Evolutionary conservation across 2,113 vertebrate genomes (phyloP), one percentile per base, ranked within the genome.

Genomic region (Sinocyclocheilus anophthalmus): DNA sequence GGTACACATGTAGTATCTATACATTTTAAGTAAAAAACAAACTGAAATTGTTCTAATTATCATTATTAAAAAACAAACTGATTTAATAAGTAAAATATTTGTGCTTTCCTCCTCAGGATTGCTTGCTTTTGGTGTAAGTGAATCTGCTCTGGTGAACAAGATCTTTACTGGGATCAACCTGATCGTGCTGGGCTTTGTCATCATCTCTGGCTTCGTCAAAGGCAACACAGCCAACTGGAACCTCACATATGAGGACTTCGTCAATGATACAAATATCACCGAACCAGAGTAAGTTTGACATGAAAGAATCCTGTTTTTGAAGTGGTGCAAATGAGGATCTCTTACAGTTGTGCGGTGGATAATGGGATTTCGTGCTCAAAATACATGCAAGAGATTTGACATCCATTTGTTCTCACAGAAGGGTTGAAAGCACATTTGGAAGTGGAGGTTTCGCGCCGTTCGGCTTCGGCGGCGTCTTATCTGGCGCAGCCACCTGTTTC

Each of bases 401-500:
- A 33, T 79, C 16, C 5, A 20, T 30, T 67, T 37, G 8, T 85
- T 70, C 50, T 16, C 81, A 67, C 90, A 94, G 93, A 5, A 0
- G 81, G 0, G 13, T 84, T 2, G 0, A 92, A 8, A 78, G 85
- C 1, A 85, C 4, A 6, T 95, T 97, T 24, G 97, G 98, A 9
- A 86, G 39, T 0, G 98, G 98, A 0, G 97, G 96, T 3, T 99
- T 99, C 75, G 67, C 95, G 37, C 98, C 98, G 0, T 99, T 99
- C 72, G 97, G 97, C 22, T 84, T 98, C 2, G 39, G 91, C 33
- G 97, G 98, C 7, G 84, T 97, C 88, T 91, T 98, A 85, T 94
- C 95, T 0, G 98, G 98, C 0, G 96, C 98, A 3, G 98, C 98
- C 88, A 98, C 97, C 61, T 99, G 98, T 92, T 99, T 99, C 95